Conservation (phyloP, 2,113 vertebrate species). For the Neolamprologus fasciatus region DNA sequence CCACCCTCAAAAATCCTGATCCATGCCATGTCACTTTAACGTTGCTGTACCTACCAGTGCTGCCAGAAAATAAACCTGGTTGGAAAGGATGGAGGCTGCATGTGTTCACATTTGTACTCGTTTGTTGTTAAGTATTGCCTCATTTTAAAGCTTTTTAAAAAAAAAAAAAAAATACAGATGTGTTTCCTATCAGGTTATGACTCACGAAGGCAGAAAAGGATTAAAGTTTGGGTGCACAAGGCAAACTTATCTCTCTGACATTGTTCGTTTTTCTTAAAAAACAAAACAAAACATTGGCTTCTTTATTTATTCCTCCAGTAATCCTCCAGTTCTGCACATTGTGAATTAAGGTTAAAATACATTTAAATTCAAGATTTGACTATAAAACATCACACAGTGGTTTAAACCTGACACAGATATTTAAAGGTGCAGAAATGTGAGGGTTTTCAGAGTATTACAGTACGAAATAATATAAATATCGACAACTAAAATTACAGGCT, state of each 20-base stretch:
- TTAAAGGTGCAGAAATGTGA: neutral
- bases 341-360: neutral
- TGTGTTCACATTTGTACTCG: neutral
- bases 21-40: neutral
- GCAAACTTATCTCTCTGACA: neutral
- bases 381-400: neutral
- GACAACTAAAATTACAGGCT: neutral
- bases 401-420: neutral
- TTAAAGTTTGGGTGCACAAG: neutral
- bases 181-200: neutral
- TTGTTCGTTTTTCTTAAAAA: neutral
- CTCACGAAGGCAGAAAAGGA: conserved; percentile 20
- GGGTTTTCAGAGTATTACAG: neutral
- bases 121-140: neutral
- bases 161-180: neutral
- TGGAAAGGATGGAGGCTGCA: neutral
- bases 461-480: neutral
- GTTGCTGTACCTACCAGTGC: neutral
- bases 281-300: neutral
- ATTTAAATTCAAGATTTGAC: neutral
- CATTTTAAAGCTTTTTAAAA: neutral
- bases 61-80: neutral
- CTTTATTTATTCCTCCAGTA: neutral
- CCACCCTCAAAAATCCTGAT: neutral
- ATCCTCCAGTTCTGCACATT: neutral